phyloP scores from a whole-genome alignment of 2,113 vertebrate species.

The Cephalophus harveyi region DNA sequence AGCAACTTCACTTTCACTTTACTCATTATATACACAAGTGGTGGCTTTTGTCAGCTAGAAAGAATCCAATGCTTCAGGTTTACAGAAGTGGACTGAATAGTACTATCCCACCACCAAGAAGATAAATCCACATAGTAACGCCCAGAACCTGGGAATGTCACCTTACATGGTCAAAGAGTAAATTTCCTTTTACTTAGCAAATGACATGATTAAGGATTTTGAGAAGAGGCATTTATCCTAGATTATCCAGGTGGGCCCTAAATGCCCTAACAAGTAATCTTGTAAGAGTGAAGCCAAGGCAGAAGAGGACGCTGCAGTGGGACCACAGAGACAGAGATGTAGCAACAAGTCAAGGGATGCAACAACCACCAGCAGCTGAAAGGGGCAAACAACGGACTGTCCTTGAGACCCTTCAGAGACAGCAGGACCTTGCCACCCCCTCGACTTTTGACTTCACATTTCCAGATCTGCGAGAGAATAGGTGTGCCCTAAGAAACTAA shows the following conservation, averaged over 20 bases:
- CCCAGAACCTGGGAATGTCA: background rate
- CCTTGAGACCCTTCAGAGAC: background rate
- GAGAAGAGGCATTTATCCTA: background rate
- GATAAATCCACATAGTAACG: background rate
- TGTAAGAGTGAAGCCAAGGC: background rate
- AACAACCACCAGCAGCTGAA: background rate
- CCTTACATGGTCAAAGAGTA: background rate
- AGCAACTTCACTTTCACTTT: too few species aligned
- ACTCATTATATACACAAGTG: background rate
- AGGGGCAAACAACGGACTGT: background rate
- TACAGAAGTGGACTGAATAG: background rate
- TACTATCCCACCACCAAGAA: background rate
- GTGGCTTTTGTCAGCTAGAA: background rate
- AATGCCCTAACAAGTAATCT: background rate
- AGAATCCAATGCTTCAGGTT: background rate
- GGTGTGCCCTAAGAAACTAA: background rate
- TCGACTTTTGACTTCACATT: background rate
- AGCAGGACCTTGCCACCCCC: background rate
- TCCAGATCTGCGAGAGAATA: background rate
- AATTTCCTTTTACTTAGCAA: background rate
- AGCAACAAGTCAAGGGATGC: background rate
- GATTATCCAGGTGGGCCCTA: background rate
- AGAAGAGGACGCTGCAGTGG: background rate
- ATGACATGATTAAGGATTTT: background rate
- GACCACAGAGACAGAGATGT: background rate